Evolutionary conservation across 2,113 vertebrate genomes (phyloP).

Genomic region (Lutjanus erythropterus): DNA sequence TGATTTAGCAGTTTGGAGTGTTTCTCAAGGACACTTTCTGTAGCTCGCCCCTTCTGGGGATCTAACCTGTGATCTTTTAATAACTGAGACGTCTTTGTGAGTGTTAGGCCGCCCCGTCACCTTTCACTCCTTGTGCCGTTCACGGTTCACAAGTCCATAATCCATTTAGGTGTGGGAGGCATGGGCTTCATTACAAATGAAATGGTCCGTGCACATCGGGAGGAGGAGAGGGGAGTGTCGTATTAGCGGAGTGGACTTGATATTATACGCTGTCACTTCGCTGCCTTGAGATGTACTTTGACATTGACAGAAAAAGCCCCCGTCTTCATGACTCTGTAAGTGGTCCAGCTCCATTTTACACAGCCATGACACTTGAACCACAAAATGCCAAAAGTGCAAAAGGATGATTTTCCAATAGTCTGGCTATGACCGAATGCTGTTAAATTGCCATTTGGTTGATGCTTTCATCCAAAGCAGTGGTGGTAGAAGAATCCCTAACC

Average conservation of each 20-base stretch:
- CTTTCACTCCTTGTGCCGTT: conserved; percentile 44
- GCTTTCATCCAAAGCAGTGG: conserved; percentile 6
- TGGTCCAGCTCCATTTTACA: conserved; percentile 25
- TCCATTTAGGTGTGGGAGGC: conserved; percentile 44
- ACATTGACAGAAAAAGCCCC: conserved; percentile 33
- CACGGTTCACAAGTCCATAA: conserved; percentile 42
- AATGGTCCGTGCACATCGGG: conserved; percentile 46
- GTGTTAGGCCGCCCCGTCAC: neutral
- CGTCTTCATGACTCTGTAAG: conserved; percentile 28
- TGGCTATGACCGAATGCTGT: conserved; percentile 31
- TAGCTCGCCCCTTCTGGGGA: neutral
- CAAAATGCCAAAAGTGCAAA: conserved; percentile 36
- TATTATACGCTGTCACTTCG: conserved; percentile 48
- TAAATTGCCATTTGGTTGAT: conserved; percentile 6
- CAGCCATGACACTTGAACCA: conserved; percentile 21
- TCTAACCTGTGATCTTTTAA: conserved; percentile 55
- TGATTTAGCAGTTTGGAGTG: conserved; percentile 24
- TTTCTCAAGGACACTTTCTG: conserved; percentile 39
- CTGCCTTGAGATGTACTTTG: conserved; percentile 32
- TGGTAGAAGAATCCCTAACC: conserved; percentile 6
- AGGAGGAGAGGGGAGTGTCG: conserved; percentile 26
- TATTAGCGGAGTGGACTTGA: conserved; percentile 39
- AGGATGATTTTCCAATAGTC: conserved; percentile 34
- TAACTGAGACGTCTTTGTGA: conserved; percentile 42
- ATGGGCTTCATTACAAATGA: conserved; percentile 52